A percentile compares a stretch with the other conserved stretches of the same genome.
Conservation (phyloP, 2,113 vertebrate species). For the Lethenteron reissneri region DNA sequence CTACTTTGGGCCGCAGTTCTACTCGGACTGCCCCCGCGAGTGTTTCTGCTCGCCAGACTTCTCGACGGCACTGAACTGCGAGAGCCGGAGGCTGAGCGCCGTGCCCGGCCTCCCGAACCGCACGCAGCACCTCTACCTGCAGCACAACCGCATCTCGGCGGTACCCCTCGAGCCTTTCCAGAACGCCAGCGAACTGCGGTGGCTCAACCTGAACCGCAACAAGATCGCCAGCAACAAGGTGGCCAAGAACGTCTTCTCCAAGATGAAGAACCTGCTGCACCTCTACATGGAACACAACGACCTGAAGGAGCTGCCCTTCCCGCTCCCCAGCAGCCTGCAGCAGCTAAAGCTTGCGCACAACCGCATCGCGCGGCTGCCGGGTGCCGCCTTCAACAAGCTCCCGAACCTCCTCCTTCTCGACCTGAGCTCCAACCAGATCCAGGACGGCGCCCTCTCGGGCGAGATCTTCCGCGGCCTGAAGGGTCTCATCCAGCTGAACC, state of each 20-base stretch:
- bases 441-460: conserved; percentile 45
- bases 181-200: conserved; percentile 52
- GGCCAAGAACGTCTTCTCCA: conserved; percentile 52
- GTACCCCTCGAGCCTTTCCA: conserved; percentile 50
- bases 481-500: conserved; percentile 75
- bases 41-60: conserved; percentile 54
- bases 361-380: conserved; percentile 56
- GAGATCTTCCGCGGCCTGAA: conserved; percentile 71
- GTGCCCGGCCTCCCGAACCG: conserved; percentile 56
- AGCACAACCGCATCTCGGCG: conserved; percentile 83
- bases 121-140: conserved; percentile 70
- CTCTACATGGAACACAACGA: conserved; percentile 64
- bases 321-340: conserved; percentile 54
- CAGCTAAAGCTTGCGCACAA: conserved; percentile 64
- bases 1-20: background rate
- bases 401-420: conserved; percentile 58
- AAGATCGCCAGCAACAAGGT: conserved; percentile 29
- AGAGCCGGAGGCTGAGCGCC: conserved; percentile 69
- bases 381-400: conserved; percentile 52
- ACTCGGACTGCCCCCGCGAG: conserved; percentile 54
- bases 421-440: conserved; percentile 66
- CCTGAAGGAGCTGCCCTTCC: conserved; percentile 55
- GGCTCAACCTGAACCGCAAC: conserved; percentile 87
- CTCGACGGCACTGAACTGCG: conserved; percentile 67
- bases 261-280: conserved; percentile 49